These are phyloP conservation scores for Leucopsar rothschildi DNA, from an alignment of 2,113 vertebrate genomes.

Conservation along the genomic window DNA sequence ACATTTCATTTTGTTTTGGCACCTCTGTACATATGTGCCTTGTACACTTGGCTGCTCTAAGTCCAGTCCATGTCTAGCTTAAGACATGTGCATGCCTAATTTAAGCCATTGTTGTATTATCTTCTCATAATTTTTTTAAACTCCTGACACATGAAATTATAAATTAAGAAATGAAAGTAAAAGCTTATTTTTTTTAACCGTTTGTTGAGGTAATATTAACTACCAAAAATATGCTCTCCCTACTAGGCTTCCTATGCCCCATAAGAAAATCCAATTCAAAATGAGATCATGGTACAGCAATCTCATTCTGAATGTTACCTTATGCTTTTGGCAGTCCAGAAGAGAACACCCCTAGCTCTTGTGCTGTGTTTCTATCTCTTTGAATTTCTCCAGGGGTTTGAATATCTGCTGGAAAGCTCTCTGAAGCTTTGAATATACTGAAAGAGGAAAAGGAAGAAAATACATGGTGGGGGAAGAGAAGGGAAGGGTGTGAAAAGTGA, in stretches of 20 bases:
- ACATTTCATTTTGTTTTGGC: neutral
- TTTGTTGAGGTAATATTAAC: neutral
- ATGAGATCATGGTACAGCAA: neutral
- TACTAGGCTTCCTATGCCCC: neutral
- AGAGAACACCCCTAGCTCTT: slow-evolving; percentile 16
- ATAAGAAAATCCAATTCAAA: slow-evolving; percentile 34
- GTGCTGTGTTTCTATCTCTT: slow-evolving; percentile 24
- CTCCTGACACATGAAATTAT: neutral
- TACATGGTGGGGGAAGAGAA: neutral
- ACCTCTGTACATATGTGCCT: neutral
- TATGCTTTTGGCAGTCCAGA: slow-evolving; percentile 45
- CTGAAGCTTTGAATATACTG: slow-evolving; percentile 12
- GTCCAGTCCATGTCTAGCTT: neutral
- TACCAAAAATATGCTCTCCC: neutral
- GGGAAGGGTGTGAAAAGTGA: slow-evolving; percentile 30
- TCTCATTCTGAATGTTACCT: slow-evolving; percentile 32
- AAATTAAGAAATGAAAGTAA: neutral
- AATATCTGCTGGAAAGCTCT: slow-evolving; percentile 51
- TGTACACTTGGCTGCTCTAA: neutral
- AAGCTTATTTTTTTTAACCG: neutral
- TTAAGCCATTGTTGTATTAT: neutral
- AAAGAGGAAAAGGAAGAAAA: slow-evolving; percentile 10
- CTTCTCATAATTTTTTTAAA: neutral
- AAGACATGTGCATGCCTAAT: neutral
- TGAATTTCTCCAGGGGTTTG: slow-evolving; percentile 47